A percentile compares a stretch with the other conserved stretches of the same genome.
These are phyloP conservation scores for Aleiodes leptofemur DNA, from an alignment of 2,888 invertebrate genomes.

Conservation along the genomic window DNA sequence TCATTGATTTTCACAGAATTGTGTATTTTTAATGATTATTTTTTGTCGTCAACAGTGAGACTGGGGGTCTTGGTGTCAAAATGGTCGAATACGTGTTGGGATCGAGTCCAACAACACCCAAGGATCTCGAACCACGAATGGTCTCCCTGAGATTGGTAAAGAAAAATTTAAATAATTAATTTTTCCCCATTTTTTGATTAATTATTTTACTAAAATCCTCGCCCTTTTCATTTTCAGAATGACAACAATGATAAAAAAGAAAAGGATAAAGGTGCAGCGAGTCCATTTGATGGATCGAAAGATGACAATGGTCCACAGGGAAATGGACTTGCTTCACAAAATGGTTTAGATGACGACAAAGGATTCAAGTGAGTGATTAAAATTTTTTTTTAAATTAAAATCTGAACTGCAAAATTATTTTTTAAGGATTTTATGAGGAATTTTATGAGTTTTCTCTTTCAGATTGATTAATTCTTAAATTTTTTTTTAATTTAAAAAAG, in stretches of 20 bases:
- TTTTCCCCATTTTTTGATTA: not conserved
- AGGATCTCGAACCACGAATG: slow-evolving; percentile 73
- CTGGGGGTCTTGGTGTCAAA: slow-evolving; percentile 94
- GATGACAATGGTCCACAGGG: slow-evolving; percentile 78
- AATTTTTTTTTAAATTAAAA: no score
- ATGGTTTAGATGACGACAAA: slow-evolving; percentile 91
- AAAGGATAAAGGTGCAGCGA: slow-evolving; percentile 78
- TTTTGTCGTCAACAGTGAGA: slow-evolving; percentile 83
- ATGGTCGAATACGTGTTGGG: slow-evolving; percentile 99
- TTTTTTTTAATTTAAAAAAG: no score
- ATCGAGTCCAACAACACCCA: slow-evolving; percentile 86
- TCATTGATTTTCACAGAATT: no score
- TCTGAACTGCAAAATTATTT: no score
- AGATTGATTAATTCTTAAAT: no score
- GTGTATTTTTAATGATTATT: slow-evolving; percentile 45
- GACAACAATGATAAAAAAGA: slow-evolving; percentile 75
- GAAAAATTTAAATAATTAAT: slow-evolving; percentile 42
- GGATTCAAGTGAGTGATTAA: slow-evolving; percentile 87
- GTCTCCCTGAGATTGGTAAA: slow-evolving; percentile 73
- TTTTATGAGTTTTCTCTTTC: no score
- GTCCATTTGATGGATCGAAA: slow-evolving; percentile 78
- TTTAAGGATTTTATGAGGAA: no score
- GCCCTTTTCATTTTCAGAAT: slow-evolving; percentile 60
- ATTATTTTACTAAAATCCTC: not conserved
- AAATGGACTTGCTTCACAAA: slow-evolving; percentile 78